Evolutionary conservation across 2,113 vertebrate species (phyloP), one percentile per base, ranked within the genome.

Genomic region (Labrus mixtus): DNA sequence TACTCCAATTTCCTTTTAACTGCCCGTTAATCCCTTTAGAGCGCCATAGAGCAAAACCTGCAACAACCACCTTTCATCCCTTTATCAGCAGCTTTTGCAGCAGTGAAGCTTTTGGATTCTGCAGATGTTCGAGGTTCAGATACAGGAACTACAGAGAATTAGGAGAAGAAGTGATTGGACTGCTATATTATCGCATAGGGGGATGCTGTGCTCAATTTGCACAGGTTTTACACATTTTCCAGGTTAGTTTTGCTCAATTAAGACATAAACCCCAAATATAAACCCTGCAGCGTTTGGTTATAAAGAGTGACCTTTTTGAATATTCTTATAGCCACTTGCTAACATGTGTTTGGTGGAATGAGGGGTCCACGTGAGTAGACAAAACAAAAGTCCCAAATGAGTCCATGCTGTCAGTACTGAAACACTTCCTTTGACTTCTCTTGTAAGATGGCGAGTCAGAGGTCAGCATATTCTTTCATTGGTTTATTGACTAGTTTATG

Each of bases 1-100:
- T 95, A 90, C 88, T 91, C 91, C 91, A 82, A 82, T 93, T 95
- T 92, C 90, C 77, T 87, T 78, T 90, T 87, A 90, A 87, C 71
- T 72, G 80, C 54, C 56, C 48, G 37, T 70, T 94, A 93, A 95
- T 93, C 93, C 91, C 72, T 57, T 74, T 75, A 90, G 59, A 64
- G 83, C 81, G 57, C 54, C 64, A 16, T 43, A 78, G 73, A 74
- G 76, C 65, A 65, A 82, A 91, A 78, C 78, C 82, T 70, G 37
- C 29, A 15, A 65, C 70, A 23, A 62, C 48, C 62, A 62, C 80
- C 65, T 69, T 85, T 83, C 50, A 77, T 84, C 19, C 53, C 20
- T 39, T 59, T 66, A 43, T 67, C 60, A 76, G 54, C 57, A 81
- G 78, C 67, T 50, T 23, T 45, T 63, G 33, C 15, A 3, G 1